phyloP scores from a whole-genome alignment of 2,797 vertebrate species.

The Myotis planiceps region DNA sequence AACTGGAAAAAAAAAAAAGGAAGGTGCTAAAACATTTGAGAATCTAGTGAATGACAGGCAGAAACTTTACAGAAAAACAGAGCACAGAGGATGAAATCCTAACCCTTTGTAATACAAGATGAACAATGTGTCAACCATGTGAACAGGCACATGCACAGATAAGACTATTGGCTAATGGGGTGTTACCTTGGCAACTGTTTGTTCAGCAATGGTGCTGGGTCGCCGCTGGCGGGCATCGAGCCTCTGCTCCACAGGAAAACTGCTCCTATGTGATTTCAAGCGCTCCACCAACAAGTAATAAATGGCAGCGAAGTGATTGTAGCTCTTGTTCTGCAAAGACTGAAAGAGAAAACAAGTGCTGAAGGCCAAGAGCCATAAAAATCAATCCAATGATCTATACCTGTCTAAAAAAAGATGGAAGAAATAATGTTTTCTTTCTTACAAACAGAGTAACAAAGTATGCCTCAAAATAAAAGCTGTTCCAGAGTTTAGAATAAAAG shows the following conservation, averaged over 20 bases:
- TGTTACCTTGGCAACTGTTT: constrained; percentile 96
- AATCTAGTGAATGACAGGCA: neutral
- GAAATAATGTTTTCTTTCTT: neutral
- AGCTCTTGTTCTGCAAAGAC: constrained; percentile 99
- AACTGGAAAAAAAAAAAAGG: neutral
- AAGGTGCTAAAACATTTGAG: constrained; percentile 12
- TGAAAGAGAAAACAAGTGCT: constrained; percentile 80
- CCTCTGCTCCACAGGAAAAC: constrained; percentile 96
- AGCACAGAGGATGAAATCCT: neutral
- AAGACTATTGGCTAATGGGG: constrained; percentile 37
- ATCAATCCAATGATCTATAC: neutral
- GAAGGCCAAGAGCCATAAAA: constrained; percentile 31
- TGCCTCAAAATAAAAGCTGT: constrained; percentile 29
- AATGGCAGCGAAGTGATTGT: constrained; percentile 99
- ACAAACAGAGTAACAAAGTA: neutral
- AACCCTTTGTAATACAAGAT: neutral
- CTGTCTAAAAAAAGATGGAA: neutral
- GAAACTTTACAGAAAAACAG: constrained; percentile 33
- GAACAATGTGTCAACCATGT: constrained; percentile 50
- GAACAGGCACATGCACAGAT: neutral
- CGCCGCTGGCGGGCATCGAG: constrained; percentile 95
- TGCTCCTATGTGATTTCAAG: constrained; percentile 97
- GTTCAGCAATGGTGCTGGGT: constrained; percentile 96
- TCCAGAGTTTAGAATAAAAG: neutral
- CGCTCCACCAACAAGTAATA: constrained; percentile 98